Evolutionary conservation across 2,888 invertebrate species (phyloP).

Genomic region (Monoplex corrugatus): DNA sequence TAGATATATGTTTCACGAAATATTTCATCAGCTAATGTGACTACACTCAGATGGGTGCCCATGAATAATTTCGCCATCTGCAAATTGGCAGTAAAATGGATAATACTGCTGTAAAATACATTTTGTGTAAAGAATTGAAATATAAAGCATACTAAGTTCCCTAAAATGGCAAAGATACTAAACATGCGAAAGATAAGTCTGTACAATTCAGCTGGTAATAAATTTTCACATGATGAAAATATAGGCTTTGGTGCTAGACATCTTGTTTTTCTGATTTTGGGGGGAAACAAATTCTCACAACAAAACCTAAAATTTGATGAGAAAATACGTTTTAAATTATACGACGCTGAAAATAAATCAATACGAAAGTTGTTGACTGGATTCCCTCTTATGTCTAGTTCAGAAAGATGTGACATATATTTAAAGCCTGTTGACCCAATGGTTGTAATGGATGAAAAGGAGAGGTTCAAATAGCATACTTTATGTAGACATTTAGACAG

Average conservation of each 20-base stretch:
- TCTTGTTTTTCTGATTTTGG: neutral
- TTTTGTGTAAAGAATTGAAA: neutral
- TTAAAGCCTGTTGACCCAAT: neutral
- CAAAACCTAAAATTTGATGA: neutral
- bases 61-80: neutral
- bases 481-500: neutral
- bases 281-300: neutral
- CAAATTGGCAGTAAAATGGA: neutral
- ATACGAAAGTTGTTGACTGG: neutral
- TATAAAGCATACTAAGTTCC: neutral
- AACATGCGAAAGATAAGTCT: neutral
- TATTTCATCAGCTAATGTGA: neutral
- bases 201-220: neutral
- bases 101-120: neutral
- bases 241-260: neutral
- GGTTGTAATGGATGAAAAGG: neutral
- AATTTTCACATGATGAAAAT: neutral
- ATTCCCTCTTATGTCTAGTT: neutral
- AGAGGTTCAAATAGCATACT: neutral
- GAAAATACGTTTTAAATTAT: neutral
- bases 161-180: neutral
- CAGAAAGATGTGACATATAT: neutral
- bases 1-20: neutral
- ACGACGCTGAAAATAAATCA: neutral
- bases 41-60: neutral